phyloP scores from a whole-genome alignment of 2,888 invertebrate genomes.

The Apotomis capreana region DNA sequence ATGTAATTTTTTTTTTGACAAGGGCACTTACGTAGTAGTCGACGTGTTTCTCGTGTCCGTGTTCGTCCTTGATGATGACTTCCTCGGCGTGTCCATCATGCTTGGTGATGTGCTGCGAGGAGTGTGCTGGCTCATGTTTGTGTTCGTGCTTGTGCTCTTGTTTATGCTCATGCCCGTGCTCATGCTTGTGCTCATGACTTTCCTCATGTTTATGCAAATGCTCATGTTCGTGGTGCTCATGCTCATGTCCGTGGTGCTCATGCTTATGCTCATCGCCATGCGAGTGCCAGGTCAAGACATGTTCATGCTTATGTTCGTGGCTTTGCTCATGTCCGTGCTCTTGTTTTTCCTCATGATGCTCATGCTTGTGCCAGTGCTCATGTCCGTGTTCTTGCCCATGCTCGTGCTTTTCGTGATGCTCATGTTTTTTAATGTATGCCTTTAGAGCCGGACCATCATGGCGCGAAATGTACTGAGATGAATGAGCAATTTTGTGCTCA shows the following conservation, averaged over 20 bases:
- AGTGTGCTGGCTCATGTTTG: constrained; percentile 55
- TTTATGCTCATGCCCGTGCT: constrained; percentile 1
- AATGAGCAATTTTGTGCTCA: constrained; percentile 58
- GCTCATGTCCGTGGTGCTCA: background rate
- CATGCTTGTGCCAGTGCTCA: constrained; percentile 28
- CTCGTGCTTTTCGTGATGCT: constrained; percentile 20
- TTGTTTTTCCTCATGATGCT: constrained; percentile 26
- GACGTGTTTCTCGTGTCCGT: constrained; percentile 50
- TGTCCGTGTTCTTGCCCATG: constrained; percentile 45
- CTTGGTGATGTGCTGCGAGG: constrained; percentile 68
- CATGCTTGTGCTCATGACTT: constrained; percentile 9
- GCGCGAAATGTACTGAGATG: constrained; percentile 50
- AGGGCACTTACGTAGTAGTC: constrained; percentile 57
- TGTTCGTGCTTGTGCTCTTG: constrained; percentile 10
- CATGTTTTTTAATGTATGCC: constrained; percentile 29
- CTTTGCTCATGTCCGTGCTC: constrained; percentile 37
- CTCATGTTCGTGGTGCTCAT: background rate
- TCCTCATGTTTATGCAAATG: constrained; percentile 17
- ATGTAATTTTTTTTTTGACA: background rate
- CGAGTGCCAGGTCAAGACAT: background rate
- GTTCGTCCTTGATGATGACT: constrained; percentile 53
- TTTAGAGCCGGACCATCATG: constrained; percentile 47
- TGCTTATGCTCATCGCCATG: constrained; percentile 3
- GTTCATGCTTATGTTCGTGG: constrained; percentile 20
- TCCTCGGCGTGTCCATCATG: constrained; percentile 64